Conservation (phyloP, 2,888 invertebrate genomes). For the Plebejus melissa region DNA sequence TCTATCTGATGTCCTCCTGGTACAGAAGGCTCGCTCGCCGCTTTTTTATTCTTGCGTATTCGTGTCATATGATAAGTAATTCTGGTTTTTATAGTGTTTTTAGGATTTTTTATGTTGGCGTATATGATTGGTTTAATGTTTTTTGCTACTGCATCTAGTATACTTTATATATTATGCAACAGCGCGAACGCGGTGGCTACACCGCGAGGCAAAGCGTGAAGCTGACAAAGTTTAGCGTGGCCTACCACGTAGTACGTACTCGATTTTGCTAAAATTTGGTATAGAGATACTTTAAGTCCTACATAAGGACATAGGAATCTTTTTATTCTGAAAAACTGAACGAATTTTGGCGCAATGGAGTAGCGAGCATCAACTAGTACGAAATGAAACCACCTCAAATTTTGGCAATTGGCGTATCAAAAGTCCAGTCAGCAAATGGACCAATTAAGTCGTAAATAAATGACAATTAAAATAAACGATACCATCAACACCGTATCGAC, state of each 20-base stretch:
- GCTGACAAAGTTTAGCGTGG: too few relatives aligned
- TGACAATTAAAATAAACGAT: constrained; percentile 41
- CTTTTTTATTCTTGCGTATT: constrained; percentile 13
- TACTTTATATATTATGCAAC: too few relatives aligned
- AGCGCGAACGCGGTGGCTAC: too few relatives aligned
- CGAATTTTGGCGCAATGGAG: too few relatives aligned
- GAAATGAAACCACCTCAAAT: background rate
- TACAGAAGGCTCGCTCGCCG: constrained; percentile 46
- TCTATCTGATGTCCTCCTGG: constrained; percentile 69
- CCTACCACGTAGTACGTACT: too few relatives aligned
- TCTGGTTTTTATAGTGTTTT: constrained; percentile 6
- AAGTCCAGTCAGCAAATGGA: constrained; percentile 19
- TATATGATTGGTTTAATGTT: background rate
- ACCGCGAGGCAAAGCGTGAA: too few relatives aligned
- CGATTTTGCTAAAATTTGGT: too few relatives aligned
- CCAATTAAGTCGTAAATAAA: constrained; percentile 30
- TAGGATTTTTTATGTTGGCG: constrained; percentile 5
- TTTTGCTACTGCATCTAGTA: background rate
- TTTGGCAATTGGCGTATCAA: background rate
- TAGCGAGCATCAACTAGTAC: too few relatives aligned
- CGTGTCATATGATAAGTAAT: constrained; percentile 26
- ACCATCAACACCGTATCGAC: constrained; percentile 54
- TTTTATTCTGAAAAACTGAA: too few relatives aligned
- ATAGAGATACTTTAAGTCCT: too few relatives aligned
- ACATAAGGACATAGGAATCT: too few relatives aligned